Base-by-base conservation (phyloP, 2,888 invertebrate species). In the Ennomos fuscantarius region DNA sequence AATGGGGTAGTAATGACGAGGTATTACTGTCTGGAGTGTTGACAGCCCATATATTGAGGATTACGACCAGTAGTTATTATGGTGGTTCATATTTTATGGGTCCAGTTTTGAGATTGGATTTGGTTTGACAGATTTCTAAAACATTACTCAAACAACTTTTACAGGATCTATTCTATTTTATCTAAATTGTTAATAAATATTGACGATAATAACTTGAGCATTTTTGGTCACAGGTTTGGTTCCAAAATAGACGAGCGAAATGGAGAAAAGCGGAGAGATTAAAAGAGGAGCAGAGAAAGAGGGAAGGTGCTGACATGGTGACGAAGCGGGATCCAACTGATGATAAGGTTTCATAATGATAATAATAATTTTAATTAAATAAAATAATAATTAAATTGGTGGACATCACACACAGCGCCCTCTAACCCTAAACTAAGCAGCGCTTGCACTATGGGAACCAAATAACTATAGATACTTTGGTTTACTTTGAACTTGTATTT, bases 191-290 rank as follows among this genome's bases (percentile, higher is more conserved):
- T n/a, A n/a, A n/a, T 6, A 24, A 24, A 15, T 3, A 15, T 15
- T 24, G 2, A 15, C n/a, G 9, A 11, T 39, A 5, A 31, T 6
- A 39, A 31, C 32, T 9, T n/a, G 9, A 6, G 11, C 9, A 24
- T 56, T 62, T 53, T 66, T 55, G 10, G 45, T 41, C 8, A 2
- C 86, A 97, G 97, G 97, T 97, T 34, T 98, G 97, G 97, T 97
- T 97, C 82, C 97, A 98, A 93, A 98, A 98, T 79, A 94, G 98
- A 41, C 93, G 98, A 57, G 98, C 98, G 39, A 98, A 98, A 87
- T 98, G 97, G 97, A 93, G 98, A 62, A 98, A 98, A 87, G 97
- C 97, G 43, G 97, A 98, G 84, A 93, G 98, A 34, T 94, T 98
- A 80, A 97, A 97, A 92, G 97, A 98, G 79, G 98, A 98, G 76